phyloP scores from a whole-genome alignment of 2,888 invertebrate genomes.

The Stenolophus ochropezus region DNA sequence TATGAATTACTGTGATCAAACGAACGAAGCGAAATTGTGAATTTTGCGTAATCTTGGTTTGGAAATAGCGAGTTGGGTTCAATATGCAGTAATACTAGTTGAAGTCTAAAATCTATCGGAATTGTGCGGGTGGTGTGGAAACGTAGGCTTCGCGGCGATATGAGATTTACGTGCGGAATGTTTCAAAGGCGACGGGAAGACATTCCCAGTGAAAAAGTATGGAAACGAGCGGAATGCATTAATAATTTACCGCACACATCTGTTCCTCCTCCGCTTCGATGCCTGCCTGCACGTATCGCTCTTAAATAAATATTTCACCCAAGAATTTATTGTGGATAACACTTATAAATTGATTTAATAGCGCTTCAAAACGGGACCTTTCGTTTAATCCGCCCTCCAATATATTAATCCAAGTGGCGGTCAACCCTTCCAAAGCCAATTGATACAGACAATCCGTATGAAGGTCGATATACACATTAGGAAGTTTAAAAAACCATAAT shows the following conservation, averaged over 20 bases:
- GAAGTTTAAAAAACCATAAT: too few species aligned
- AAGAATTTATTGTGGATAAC: constrained; percentile 57
- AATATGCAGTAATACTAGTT: neutral
- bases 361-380: too few species aligned
- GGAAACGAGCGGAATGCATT: constrained; percentile 59
- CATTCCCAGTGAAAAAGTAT: constrained; percentile 58
- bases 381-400: too few species aligned
- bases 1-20: too few species aligned
- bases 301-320: constrained; percentile 59
- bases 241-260: constrained; percentile 58
- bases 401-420: too few species aligned
- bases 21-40: too few species aligned
- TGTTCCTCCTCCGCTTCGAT: constrained; percentile 30
- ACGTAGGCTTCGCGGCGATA: constrained; percentile 38
- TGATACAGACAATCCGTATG: too few species aligned
- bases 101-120: neutral
- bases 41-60: too few species aligned
- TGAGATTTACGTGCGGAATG: constrained; percentile 59
- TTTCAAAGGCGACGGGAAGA: constrained; percentile 55
- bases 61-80: too few species aligned
- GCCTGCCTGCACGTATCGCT: constrained; percentile 42
- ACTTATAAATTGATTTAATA: constrained; percentile 60
- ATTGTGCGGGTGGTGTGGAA: neutral
- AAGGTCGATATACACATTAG: too few species aligned
- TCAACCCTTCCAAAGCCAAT: too few species aligned